A percentile compares a stretch with the other conserved stretches of the same genome.
Conservation (phyloP, 1,140 invertebrate species). For the Zophobas atratus region DNA sequence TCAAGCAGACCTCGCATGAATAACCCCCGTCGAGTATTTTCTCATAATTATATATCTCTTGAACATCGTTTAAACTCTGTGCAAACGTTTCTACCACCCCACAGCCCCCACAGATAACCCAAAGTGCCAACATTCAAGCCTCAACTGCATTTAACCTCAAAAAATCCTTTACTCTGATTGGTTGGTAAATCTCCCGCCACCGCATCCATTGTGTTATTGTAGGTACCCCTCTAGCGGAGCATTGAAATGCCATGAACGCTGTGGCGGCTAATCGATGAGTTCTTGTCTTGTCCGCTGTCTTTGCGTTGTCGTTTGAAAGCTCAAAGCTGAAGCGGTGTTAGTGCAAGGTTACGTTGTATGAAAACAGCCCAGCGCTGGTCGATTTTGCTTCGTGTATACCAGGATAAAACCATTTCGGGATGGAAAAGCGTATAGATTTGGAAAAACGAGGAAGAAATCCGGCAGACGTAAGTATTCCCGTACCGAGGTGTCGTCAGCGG, state of each 20-base stretch:
- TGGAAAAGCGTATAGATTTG: constrained; percentile 94
- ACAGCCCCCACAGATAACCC: background rate
- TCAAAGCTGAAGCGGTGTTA: constrained; percentile 15
- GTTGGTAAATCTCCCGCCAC: constrained; percentile 50
- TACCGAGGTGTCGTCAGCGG: constrained; percentile 21
- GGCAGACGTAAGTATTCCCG: constrained; percentile 80
- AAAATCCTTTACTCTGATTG: constrained; percentile 23
- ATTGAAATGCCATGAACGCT: constrained; percentile 48
- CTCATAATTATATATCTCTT: too few relatives aligned
- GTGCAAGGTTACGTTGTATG: constrained; percentile 18
- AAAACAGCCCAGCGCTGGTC: background rate
- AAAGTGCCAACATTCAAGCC: background rate
- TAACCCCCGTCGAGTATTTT: background rate
- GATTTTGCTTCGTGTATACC: constrained; percentile 6
- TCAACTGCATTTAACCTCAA: constrained; percentile 20
- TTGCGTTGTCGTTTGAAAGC: constrained; percentile 28
- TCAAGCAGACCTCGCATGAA: background rate
- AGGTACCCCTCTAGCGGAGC: constrained; percentile 51
- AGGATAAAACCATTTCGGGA: constrained; percentile 65
- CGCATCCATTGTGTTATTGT: constrained; percentile 50
- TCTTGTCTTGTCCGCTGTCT: constrained; percentile 36
- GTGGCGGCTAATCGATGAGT: constrained; percentile 56
- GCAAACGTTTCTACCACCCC: too few relatives aligned
- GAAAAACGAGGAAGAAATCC: constrained; percentile 89
- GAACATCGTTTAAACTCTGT: too few relatives aligned